phyloP scores from a whole-genome alignment of 1,140 invertebrate species.

The Bombus confusus region DNA sequence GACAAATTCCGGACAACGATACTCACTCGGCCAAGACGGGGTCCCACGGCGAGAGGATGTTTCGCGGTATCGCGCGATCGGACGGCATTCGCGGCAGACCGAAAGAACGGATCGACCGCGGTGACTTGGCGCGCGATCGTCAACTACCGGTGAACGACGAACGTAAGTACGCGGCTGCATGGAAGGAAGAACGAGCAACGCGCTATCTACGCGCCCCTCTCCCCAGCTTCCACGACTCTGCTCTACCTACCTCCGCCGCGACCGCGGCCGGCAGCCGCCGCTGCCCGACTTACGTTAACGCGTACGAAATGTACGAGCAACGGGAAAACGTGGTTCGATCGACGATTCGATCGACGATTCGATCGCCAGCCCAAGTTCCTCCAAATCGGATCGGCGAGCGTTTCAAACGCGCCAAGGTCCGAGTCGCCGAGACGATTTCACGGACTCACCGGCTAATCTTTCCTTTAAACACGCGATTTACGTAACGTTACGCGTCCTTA shows the following conservation, averaged over 20 bases:
- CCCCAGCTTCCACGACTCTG: slow-evolving; percentile 29
- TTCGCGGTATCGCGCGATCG: no score
- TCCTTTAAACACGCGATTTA: not conserved
- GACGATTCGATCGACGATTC: no score
- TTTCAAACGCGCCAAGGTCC: not conserved
- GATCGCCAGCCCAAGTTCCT: not conserved
- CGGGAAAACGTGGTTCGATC: no score
- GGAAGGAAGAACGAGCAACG: slow-evolving; percentile 33
- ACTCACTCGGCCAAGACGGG: slow-evolving; percentile 66
- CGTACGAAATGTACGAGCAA: not conserved
- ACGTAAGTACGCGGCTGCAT: slow-evolving; percentile 31
- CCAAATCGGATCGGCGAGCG: accelerated
- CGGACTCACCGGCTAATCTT: not conserved
- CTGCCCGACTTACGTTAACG: slow-evolving; percentile 20
- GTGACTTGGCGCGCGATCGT: slow-evolving; percentile 20
- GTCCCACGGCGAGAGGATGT: slow-evolving; percentile 42
- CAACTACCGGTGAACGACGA: slow-evolving; percentile 54
- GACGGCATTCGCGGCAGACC: not conserved
- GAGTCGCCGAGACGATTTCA: not conserved
- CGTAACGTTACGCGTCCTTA: not conserved
- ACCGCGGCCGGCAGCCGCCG: slow-evolving; percentile 27
- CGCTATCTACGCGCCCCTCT: slow-evolving; percentile 39
- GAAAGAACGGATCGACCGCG: slow-evolving; percentile 11
- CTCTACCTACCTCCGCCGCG: slow-evolving; percentile 27
- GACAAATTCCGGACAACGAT: not conserved